phyloP scores from a whole-genome alignment of 2,797 vertebrate species.

The Florisuga fusca region DNA sequence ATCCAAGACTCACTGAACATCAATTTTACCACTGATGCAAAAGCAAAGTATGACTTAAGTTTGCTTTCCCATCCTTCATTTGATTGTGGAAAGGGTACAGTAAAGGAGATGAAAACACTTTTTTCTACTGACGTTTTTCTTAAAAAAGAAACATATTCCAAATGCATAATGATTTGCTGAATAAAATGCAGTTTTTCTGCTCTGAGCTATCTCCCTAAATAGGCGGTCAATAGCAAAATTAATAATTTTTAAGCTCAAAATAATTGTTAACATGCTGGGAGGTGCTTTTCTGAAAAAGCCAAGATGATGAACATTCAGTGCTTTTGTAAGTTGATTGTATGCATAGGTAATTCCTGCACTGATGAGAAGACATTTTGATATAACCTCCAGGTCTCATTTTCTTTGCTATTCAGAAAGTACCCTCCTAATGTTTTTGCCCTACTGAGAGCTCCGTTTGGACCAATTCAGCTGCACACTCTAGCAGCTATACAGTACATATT shows the following conservation, averaged over 20 bases:
- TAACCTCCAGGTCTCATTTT: neutral
- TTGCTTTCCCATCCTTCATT: neutral
- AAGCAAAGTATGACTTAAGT: neutral
- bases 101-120: neutral
- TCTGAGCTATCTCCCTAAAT: neutral
- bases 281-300: neutral
- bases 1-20: neutral
- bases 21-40: neutral
- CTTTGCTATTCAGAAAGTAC: neutral
- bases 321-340: neutral
- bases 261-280: neutral
- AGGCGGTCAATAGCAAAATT: neutral
- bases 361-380: neutral
- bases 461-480: neutral
- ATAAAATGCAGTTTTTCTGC: neutral
- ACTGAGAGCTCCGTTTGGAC: neutral
- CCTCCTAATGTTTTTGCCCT: neutral
- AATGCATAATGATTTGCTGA: neutral
- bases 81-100: neutral
- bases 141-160: neutral
- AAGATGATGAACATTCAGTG: neutral
- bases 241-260: neutral
- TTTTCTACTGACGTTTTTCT: neutral
- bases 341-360: neutral
- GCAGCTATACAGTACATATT: accelerated